A percentile compares a stretch with the other conserved stretches of the same genome.
phyloP scores from a whole-genome alignment of 1,140 invertebrate genomes.

The Lerema accius region DNA sequence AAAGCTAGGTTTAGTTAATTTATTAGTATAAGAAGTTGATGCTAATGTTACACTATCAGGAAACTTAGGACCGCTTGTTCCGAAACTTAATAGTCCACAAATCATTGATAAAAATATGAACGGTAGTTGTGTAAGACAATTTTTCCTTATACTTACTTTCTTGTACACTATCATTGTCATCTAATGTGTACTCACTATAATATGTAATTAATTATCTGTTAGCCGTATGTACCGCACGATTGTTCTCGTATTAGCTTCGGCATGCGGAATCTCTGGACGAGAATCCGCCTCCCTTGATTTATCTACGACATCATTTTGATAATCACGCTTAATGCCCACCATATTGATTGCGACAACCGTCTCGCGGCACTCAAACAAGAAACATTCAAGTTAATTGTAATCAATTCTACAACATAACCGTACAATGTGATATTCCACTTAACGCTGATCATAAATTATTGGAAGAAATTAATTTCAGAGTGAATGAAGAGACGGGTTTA shows the following conservation, averaged over 20 bases:
- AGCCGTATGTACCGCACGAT: constrained; percentile 18
- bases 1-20: no score
- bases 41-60: no score
- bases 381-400: constrained; percentile 11
- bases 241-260: constrained; percentile 25
- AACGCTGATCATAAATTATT: constrained; percentile 23
- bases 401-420: constrained; percentile 5
- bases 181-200: no score
- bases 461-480: constrained; percentile 13
- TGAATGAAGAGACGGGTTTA: constrained; percentile 24
- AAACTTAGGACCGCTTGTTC: no score
- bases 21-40: no score
- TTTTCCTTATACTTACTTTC: no score
- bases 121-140: no score
- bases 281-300: constrained; percentile 15
- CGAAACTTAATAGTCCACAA: no score
- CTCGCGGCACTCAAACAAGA: constrained; percentile 21
- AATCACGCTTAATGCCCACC: constrained; percentile 13
- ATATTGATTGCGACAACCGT: constrained; percentile 34
- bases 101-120: no score
- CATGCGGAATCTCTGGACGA: constrained; percentile 24
- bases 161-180: no score
- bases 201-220: neutral
- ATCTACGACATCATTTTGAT: constrained; percentile 28
- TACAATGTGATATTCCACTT: constrained; percentile 15